These are phyloP conservation scores for Graptemys geographica DNA, from an alignment of 2,797 vertebrate genomes.

Conservation along the genomic window DNA sequence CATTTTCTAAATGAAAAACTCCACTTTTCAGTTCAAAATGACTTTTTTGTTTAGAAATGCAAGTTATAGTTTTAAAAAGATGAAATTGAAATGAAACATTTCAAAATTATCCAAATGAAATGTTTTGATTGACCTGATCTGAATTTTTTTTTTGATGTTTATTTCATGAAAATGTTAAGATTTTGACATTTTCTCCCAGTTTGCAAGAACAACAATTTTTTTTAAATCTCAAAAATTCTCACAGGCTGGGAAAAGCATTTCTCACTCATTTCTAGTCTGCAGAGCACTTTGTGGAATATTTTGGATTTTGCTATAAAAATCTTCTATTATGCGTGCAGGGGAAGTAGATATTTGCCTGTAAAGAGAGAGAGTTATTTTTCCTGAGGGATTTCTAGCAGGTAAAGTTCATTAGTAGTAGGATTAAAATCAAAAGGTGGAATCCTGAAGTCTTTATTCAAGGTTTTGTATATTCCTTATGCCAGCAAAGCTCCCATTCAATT, in stretches of 20 bases:
- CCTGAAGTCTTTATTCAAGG: not conserved
- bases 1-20: not conserved
- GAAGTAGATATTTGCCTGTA: not conserved
- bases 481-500: not conserved
- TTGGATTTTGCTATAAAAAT: not conserved
- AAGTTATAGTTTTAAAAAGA: not conserved
- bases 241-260: not conserved
- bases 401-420: not conserved
- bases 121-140: not conserved
- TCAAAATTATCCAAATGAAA: not conserved
- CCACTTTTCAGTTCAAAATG: not conserved
- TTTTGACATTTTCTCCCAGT: not conserved
- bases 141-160: not conserved
- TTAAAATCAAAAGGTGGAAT: not conserved
- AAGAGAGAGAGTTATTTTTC: not conserved
- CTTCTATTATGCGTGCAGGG: not conserved
- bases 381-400: not conserved
- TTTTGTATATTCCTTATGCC: not conserved
- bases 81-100: not conserved
- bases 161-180: not conserved
- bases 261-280: not conserved
- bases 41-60: not conserved
- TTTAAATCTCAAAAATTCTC: not conserved
- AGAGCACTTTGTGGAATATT: fast-evolving
- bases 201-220: not conserved